A percentile compares a stretch with the other conserved stretches of the same genome.
Conservation (phyloP, 2,888 invertebrate species). For the Aricia artaxerxes region DNA sequence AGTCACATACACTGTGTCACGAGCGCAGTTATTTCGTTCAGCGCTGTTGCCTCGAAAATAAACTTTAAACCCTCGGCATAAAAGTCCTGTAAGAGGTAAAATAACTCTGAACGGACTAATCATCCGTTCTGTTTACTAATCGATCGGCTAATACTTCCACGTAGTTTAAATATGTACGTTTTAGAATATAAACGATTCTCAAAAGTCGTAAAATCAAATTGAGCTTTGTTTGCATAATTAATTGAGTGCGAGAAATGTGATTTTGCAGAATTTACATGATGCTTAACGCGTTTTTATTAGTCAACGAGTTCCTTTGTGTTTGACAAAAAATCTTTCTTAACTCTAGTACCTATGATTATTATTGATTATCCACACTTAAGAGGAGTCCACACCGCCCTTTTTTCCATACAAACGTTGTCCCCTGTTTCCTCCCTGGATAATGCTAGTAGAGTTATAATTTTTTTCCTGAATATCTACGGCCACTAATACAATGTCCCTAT, state of each 20-base stretch:
- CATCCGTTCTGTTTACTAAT: conserved; percentile 32
- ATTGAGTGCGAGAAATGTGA: conserved; percentile 21
- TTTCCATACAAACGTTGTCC: no score
- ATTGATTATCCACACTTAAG: no score
- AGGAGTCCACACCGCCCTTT: no score
- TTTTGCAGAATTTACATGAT: neutral
- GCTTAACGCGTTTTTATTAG: neutral
- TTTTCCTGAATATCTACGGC: no score
- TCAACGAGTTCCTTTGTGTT: neutral
- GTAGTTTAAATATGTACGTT: conserved; percentile 15
- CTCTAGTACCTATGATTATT: no score
- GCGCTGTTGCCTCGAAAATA: neutral
- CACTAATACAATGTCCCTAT: no score
- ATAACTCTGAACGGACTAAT: neutral
- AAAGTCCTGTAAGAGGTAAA: neutral
- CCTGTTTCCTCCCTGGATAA: no score
- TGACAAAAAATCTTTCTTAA: neutral
- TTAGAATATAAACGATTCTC: conserved; percentile 15
- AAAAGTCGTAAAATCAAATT: conserved; percentile 17
- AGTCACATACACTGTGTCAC: conserved; percentile 32
- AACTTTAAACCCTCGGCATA: neutral
- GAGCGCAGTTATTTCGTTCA: neutral
- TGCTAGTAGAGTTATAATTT: no score
- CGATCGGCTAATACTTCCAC: conserved; percentile 29
- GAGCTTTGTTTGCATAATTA: conserved; percentile 14